Conservation (phyloP, 2,888 invertebrate species). For the Macrosoma leucophasiata region DNA sequence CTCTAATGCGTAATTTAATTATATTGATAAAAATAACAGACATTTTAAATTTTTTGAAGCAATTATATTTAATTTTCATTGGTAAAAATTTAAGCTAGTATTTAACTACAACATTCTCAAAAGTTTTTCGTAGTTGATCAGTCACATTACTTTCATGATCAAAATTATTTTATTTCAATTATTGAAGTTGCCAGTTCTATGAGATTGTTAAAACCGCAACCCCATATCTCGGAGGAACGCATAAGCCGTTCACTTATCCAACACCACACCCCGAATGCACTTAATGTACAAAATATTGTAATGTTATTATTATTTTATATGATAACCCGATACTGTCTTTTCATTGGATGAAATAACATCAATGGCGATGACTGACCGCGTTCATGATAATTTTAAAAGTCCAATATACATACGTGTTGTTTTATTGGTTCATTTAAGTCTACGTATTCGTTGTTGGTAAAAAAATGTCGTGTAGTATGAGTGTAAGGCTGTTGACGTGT, state of each 20-base stretch:
- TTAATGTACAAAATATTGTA: conserved; percentile 71
- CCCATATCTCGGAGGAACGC: conserved; percentile 41
- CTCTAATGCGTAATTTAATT: too few species aligned
- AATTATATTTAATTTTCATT: too few species aligned
- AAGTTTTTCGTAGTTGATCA: too few species aligned
- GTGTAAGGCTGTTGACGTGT: too few species aligned
- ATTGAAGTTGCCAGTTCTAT: conserved; percentile 26
- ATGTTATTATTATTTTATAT: conserved; percentile 67
- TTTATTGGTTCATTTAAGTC: conserved; percentile 18
- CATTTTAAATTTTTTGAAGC: too few species aligned
- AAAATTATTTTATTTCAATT: too few species aligned
- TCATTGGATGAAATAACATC: conserved; percentile 59
- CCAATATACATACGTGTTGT: conserved; percentile 26
- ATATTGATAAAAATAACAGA: too few species aligned
- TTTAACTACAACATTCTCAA: too few species aligned
- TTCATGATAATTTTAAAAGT: conserved; percentile 39
- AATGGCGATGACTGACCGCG: conserved; percentile 47
- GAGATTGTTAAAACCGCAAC: conserved; percentile 29
- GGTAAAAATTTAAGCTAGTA: too few species aligned
- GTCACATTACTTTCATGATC: too few species aligned
- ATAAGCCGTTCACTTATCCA: conserved; percentile 56
- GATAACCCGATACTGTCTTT: conserved; percentile 53
- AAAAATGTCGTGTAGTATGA: background rate
- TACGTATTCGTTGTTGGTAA: background rate
- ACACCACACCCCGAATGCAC: conserved; percentile 59